phyloP scores from a whole-genome alignment of 1,140 invertebrate species.

The Ceratina calcarata region DNA sequence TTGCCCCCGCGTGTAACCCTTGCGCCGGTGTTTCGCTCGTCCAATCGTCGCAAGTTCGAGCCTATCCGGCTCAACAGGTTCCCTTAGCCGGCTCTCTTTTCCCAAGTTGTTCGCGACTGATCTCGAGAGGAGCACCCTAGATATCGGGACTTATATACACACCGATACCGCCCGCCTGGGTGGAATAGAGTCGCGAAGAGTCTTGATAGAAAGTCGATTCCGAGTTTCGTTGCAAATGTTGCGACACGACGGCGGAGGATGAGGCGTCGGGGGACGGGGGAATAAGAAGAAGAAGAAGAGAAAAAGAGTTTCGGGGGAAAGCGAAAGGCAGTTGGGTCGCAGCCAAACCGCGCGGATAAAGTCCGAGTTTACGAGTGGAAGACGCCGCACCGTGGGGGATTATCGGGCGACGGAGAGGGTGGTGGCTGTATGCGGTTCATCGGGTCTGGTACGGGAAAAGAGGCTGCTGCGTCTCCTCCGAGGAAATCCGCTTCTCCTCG shows the following conservation, averaged over 20 bases:
- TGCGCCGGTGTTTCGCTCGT: not conserved
- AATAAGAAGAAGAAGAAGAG: not conserved
- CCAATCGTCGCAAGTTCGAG: not conserved
- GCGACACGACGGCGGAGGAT: not conserved
- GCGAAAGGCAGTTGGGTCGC: conserved; percentile 28
- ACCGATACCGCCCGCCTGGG: not conserved
- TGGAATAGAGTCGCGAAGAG: not conserved
- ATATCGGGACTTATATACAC: not conserved
- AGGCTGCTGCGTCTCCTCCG: not conserved
- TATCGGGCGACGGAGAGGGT: not conserved
- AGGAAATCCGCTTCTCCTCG: not conserved
- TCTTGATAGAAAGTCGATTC: conserved; percentile 6
- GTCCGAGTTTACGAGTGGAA: conserved; percentile 37
- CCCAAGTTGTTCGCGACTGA: conserved; percentile 1
- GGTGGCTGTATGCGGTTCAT: not conserved
- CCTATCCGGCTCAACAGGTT: conserved; percentile 44
- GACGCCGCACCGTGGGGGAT: conserved; percentile 3
- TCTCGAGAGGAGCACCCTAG: not conserved
- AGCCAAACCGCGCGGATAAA: conserved; percentile 35
- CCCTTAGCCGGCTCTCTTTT: not conserved
- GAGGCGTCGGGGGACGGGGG: not conserved
- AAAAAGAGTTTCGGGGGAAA: not conserved
- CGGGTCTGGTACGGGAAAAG: not conserved
- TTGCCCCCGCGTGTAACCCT: not conserved
- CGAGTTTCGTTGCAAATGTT: conserved; percentile 4